These are phyloP conservation scores for Chrysina gloriosa DNA, from an alignment of 2,888 invertebrate genomes.

Conservation along the genomic window DNA sequence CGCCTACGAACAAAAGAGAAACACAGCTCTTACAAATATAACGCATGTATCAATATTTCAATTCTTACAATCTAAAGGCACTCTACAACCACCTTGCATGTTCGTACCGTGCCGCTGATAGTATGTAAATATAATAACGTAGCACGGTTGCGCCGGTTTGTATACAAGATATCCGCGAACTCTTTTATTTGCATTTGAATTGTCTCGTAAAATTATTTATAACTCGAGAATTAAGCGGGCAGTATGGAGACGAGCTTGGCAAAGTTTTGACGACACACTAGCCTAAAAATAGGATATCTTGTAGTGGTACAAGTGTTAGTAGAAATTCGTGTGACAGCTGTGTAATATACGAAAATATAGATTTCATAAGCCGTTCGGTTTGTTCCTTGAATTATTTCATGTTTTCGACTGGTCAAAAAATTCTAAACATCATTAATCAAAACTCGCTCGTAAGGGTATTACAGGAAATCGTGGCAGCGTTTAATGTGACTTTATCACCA, in stretches of 20 bases:
- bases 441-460: not conserved
- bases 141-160: constrained; percentile 3
- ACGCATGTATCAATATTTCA: not conserved
- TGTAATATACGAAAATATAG: not conserved
- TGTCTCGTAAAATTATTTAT: constrained; percentile 35
- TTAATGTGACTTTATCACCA: not conserved
- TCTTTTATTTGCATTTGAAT: constrained; percentile 18
- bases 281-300: constrained; percentile 30
- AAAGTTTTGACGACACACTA: constrained; percentile 26
- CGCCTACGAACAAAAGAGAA: constrained; percentile 25
- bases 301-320: constrained; percentile 18
- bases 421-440: not conserved
- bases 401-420: not conserved
- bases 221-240: constrained; percentile 12
- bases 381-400: not conserved
- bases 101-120: not conserved
- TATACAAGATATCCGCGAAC: not conserved
- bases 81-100: constrained; percentile 24
- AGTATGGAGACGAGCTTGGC: constrained; percentile 19
- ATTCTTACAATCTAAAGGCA: constrained; percentile 22
- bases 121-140: constrained; percentile 16
- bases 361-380: not conserved
- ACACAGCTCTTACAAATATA: not conserved
- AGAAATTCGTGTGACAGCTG: constrained; percentile 17
- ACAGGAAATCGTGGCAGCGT: not conserved